Conservation (phyloP, 2,888 invertebrate species). For the Drosophila cyrtoloma region DNA sequence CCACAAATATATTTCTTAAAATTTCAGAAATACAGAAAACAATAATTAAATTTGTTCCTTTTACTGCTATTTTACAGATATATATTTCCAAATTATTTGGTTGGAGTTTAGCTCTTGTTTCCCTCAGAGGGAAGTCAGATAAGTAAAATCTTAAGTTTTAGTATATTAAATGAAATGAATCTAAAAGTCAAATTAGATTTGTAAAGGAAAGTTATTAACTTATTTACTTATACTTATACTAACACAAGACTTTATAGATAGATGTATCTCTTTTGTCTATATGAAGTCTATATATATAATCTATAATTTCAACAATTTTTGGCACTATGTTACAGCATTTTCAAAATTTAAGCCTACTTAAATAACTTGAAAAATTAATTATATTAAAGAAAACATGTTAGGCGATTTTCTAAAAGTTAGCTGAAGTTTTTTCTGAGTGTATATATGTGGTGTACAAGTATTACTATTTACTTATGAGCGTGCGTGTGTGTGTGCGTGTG, state of each 20-base stretch:
- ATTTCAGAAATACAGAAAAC: background rate
- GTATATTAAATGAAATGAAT: background rate
- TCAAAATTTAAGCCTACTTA: background rate
- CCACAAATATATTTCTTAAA: background rate
- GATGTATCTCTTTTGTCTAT: rapidly evolving
- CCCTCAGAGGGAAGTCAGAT: rapidly evolving
- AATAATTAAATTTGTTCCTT: rapidly evolving
- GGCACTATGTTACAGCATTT: background rate
- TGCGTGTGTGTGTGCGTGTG: background rate
- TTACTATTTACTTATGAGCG: background rate
- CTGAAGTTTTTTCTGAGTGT: background rate
- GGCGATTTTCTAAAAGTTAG: rapidly evolving
- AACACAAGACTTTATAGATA: rapidly evolving
- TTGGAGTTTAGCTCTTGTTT: background rate
- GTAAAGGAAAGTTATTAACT: background rate
- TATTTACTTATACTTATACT: background rate
- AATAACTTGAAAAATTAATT: background rate
- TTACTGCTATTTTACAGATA: background rate
- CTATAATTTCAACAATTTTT: background rate
- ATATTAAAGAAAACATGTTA: rapidly evolving
- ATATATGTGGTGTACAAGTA: constrained; percentile 8
- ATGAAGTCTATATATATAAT: background rate
- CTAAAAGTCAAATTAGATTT: rapidly evolving
- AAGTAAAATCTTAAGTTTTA: background rate
- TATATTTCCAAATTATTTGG: background rate